Evolutionary conservation across 2,888 invertebrate species (phyloP).

Genomic region (Leptopilina syphax): DNA sequence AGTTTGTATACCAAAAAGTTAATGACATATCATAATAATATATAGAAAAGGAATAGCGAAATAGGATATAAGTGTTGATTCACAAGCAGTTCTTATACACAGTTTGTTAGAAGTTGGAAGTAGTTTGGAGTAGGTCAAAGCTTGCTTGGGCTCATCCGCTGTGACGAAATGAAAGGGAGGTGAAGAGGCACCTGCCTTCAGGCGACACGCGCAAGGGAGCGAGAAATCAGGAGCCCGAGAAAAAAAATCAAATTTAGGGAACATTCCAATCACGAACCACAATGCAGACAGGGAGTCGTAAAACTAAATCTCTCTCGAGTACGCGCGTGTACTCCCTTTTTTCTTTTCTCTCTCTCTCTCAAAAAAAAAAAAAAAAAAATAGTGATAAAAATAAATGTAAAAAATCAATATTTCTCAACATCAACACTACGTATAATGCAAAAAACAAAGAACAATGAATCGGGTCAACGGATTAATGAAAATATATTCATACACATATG

Average conservation of each 20-base stretch:
- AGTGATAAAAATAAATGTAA: neutral
- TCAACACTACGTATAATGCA: neutral
- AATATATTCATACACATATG: neutral
- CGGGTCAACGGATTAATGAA: neutral
- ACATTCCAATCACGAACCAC: conserved; percentile 40
- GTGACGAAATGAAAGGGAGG: conserved; percentile 34
- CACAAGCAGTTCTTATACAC: neutral
- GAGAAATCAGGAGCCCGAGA: conserved; percentile 33
- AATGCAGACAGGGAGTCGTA: conserved; percentile 19
- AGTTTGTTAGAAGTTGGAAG: conserved; percentile 25
- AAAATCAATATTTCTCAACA: neutral
- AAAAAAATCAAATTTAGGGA: conserved; percentile 38
- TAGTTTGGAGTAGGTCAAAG: conserved; percentile 41
- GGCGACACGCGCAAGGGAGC: conserved; percentile 42
- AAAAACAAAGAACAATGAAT: conserved; percentile 14
- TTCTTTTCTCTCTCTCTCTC: neutral
- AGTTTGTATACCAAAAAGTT: neutral
- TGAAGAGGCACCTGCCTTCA: conserved; percentile 37
- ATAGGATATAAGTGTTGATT: conserved; percentile 5
- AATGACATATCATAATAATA: neutral
- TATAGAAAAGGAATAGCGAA: neutral
- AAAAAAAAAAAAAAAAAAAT: neutral
- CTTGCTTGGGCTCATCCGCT: conserved; percentile 38
- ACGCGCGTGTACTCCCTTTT: neutral
- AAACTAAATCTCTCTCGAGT: conserved; percentile 7